Base-by-base conservation (phyloP, 23 tunicate genomes). In the Phallusia fumigata region DNA sequence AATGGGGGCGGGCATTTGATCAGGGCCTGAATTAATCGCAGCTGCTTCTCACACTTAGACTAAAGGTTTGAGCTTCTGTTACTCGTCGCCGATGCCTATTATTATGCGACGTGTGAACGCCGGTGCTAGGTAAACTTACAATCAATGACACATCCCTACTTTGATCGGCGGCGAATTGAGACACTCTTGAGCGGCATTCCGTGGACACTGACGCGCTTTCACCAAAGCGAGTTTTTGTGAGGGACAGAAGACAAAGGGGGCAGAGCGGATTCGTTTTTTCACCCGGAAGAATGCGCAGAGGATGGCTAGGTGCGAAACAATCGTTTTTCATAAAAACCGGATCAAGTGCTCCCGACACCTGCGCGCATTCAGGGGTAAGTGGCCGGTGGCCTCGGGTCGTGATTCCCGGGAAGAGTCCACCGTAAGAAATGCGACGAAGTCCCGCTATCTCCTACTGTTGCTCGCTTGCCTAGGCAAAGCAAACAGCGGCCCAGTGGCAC, bases 111-210 rank as follows among this genome's bases (percentile, higher is more conserved):
- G 69, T 58, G 69, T 24, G 69, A 58, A 58, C 69, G 69, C 69
- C 69, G 69, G 69, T 24, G 69, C 69, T 58, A 58, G 69, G 69
- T 58, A 58, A 58, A 58, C 69, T 58, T 58, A 58, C 69, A 58
- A 58, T 24, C 69, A 58, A 58, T 58, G 69, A 58, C 69, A 58
- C 69, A 58, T 58, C 69, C 69, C 69, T 21, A 40, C 47, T 40
- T 22, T 58, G 69, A 21, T 58, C 28, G 3, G 69, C 3, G 8
- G 69, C 28, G 69, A 58, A 58, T 58, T 24, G 69, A 58, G 28
- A 21, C 69, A 22, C 69, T 16, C 28, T 24, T 21, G 69, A 58
- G 69, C 13, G 69, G 69, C 69, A 58, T 58, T 58, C 69, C 69
- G 26, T 58, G 69, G 15, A 16, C 69, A 24, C 13, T 58, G 15